A percentile compares a stretch with the other conserved stretches of the same genome.
These are phyloP conservation scores for Caenorhabditis latens DNA, from an alignment of 1,140 invertebrate species.

Conservation along the genomic window DNA sequence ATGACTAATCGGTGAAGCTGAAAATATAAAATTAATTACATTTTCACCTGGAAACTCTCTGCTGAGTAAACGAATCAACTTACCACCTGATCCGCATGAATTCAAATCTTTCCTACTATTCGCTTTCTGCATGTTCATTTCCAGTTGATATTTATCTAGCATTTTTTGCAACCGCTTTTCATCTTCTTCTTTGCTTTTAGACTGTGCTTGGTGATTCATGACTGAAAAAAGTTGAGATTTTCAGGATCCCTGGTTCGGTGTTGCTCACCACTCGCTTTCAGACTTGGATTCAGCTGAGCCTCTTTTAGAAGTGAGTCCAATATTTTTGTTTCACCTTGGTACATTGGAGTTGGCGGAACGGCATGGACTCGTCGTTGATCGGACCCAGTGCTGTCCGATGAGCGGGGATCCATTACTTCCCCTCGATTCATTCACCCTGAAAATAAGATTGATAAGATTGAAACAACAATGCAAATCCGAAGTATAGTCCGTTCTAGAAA, in stretches of 20 bases:
- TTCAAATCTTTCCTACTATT: conserved; percentile 40
- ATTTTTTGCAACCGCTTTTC: conserved; percentile 40
- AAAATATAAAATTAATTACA: not conserved
- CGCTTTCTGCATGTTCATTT: conserved; percentile 43
- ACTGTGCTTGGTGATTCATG: conserved; percentile 25
- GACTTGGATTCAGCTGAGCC: conserved; percentile 48
- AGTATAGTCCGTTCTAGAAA: not conserved
- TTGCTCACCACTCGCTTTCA: conserved; percentile 52
- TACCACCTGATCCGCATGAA: not conserved
- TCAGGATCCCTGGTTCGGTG: conserved; percentile 24
- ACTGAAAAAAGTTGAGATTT: not conserved
- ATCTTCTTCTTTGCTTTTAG: conserved; percentile 40
- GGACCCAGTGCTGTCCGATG: conserved; percentile 12
- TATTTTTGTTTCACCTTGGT: conserved; percentile 30
- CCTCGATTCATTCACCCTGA: conserved; percentile 42
- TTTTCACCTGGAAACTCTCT: not conserved
- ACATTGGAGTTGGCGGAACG: conserved; percentile 17
- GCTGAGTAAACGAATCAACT: no score
- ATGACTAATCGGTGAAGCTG: conserved; percentile 55
- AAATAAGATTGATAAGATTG: not conserved
- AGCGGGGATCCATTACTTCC: conserved; percentile 34
- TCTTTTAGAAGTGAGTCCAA: conserved; percentile 54
- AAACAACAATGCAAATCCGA: not conserved
- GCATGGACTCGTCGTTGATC: conserved; percentile 29
- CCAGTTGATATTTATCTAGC: conserved; percentile 38